These are phyloP conservation scores for Trichopria drosophilae DNA, from an alignment of 2,888 invertebrate genomes.

Conservation along the genomic window DNA sequence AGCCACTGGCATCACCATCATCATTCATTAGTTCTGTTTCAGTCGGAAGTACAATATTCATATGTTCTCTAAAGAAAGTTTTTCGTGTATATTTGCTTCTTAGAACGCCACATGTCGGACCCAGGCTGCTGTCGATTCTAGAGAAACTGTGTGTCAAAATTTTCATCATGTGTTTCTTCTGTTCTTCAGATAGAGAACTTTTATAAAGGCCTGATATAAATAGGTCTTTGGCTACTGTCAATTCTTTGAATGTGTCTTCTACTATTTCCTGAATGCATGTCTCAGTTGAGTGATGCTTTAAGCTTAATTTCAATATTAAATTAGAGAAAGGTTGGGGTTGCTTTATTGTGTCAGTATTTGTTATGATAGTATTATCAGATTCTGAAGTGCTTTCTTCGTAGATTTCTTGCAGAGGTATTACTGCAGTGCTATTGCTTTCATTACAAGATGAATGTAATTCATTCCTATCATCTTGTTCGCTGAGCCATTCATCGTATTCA, in stretches of 20 bases:
- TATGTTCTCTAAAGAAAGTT: conserved; percentile 25
- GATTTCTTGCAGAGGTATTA: no score
- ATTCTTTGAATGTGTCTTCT: neutral
- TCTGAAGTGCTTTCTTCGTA: no score
- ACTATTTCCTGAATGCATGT: conserved; percentile 9
- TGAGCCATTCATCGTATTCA: no score
- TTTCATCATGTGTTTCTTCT: neutral
- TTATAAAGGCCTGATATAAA: conserved; percentile 5
- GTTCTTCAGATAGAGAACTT: neutral
- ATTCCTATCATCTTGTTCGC: no score
- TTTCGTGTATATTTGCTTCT: conserved; percentile 24
- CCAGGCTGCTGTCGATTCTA: neutral
- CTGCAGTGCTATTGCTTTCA: no score
- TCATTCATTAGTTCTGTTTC: conserved; percentile 17
- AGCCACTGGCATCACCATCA: conserved; percentile 3
- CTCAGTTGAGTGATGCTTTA: conserved; percentile 9
- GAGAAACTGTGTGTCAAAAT: conserved; percentile 2
- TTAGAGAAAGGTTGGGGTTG: no score
- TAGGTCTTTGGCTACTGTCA: neutral
- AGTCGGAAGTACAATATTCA: conserved; percentile 22
- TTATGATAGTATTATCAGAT: no score
- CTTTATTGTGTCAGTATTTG: no score
- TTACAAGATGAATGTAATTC: no score
- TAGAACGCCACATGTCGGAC: neutral
- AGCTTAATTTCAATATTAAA: conserved; percentile 8